A percentile compares a stretch with the other conserved stretches of the same genome.
These are phyloP conservation scores for Chionoecetes opilio DNA, from an alignment of 1,140 invertebrate species.

Conservation along the genomic window DNA sequence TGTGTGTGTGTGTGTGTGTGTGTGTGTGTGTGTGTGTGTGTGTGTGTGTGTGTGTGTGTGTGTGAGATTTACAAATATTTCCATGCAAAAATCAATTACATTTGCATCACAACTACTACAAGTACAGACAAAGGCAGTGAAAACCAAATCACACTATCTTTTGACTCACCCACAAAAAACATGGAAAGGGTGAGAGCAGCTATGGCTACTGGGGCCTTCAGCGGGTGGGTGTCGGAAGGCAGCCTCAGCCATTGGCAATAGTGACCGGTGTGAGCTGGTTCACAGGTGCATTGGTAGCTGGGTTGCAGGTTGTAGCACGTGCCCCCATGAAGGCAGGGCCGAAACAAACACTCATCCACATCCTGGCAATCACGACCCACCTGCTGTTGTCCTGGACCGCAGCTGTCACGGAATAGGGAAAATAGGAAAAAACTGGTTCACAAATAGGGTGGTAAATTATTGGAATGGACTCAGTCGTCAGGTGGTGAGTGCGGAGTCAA, in stretches of 20 bases:
- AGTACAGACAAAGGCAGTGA: no score
- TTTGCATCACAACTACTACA: no score
- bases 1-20: no score
- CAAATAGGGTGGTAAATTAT: no score
- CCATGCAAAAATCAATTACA: no score
- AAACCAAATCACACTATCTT: background rate
- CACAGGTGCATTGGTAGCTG: constrained; percentile 56
- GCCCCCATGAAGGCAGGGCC: constrained; percentile 59
- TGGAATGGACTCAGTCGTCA: no score
- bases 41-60: no score
- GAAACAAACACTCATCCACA: constrained; percentile 63
- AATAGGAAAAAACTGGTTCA: no score
- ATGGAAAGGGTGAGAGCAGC: constrained; percentile 59
- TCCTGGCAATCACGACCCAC: constrained; percentile 49
- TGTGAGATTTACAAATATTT: no score
- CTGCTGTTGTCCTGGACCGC: constrained; percentile 36
- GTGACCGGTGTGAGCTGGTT: constrained; percentile 38
- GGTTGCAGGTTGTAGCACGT: constrained; percentile 60
- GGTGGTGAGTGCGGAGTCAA: no score
- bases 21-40: no score
- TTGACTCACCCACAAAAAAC: constrained; percentile 50
- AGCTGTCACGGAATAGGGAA: constrained; percentile 46
- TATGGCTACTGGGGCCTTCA: constrained; percentile 40
- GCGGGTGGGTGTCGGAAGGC: constrained; percentile 41
- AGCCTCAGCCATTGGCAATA: constrained; percentile 52